A percentile compares a stretch with the other conserved stretches of the same genome.
Conservation (phyloP, 2,797 vertebrate species). For the Malurus splendens region DNA sequence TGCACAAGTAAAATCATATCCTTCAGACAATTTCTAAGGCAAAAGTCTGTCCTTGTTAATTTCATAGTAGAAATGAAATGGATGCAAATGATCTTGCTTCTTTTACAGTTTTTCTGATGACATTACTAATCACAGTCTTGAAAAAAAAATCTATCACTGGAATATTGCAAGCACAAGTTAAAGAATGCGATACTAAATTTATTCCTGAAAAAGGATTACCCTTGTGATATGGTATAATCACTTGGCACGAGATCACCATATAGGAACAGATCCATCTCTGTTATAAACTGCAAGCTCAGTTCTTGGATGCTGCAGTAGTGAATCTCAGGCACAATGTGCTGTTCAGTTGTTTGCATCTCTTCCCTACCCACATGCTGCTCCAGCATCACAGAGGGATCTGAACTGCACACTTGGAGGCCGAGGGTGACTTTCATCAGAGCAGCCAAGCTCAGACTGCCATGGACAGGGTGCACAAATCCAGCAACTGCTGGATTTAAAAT, state of each 20-base stretch:
- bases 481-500: background rate
- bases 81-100: accelerated
- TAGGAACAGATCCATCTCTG: background rate
- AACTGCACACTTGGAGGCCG: background rate
- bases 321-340: background rate
- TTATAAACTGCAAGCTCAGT: background rate
- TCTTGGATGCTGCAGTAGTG: background rate
- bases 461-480: background rate
- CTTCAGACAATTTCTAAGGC: background rate
- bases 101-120: background rate
- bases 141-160: background rate
- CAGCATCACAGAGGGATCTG: background rate
- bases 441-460: background rate
- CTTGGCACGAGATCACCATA: background rate
- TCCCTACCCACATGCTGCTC: background rate
- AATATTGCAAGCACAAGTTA: background rate
- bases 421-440: background rate
- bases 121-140: background rate
- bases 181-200: background rate
- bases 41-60: background rate
- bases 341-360: background rate
- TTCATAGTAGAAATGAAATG: background rate
- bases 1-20: background rate
- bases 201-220: background rate
- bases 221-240: background rate